phyloP scores from a whole-genome alignment of 2,888 invertebrate genomes.

The Zaprionus lineosus region DNA sequence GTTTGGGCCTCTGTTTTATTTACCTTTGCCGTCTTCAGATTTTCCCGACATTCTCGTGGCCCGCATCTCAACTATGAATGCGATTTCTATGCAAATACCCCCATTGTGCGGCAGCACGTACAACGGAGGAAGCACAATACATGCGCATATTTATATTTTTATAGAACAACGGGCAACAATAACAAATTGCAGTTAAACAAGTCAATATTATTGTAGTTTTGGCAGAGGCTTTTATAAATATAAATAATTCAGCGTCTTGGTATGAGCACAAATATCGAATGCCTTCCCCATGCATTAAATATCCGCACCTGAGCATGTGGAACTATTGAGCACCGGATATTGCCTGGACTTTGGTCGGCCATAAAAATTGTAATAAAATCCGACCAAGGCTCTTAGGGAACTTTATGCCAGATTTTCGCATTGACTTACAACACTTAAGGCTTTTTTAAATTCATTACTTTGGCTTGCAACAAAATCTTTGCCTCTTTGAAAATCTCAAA shows the following conservation, averaged over 20 bases:
- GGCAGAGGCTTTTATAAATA: conserved; percentile 17
- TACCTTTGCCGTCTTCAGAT: conserved; percentile 25
- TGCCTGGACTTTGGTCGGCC: no score
- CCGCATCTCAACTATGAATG: conserved; percentile 56
- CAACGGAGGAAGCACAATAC: conserved; percentile 1
- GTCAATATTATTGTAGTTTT: conserved; percentile 32
- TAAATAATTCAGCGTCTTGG: conserved; percentile 30
- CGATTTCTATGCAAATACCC: conserved; percentile 59
- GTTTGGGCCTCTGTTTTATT: conserved; percentile 30
- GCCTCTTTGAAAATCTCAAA: no score
- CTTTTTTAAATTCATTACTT: no score
- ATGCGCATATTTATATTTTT: conserved; percentile 17
- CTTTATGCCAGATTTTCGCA: no score
- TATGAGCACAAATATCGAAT: conserved; percentile 7
- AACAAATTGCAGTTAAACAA: conserved; percentile 35
- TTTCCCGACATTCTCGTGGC: neutral
- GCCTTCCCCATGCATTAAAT: no score
- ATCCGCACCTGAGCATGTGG: no score
- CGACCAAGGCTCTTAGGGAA: no score
- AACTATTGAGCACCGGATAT: no score
- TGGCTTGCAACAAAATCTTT: no score
- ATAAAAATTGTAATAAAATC: no score
- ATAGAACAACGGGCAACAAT: conserved; percentile 1
- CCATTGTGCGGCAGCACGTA: conserved; percentile 34
- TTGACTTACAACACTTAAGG: no score